A percentile compares a stretch with the other conserved stretches of the same genome.
phyloP scores from a whole-genome alignment of 2,888 invertebrate species.

The Tortricodes alternella region DNA sequence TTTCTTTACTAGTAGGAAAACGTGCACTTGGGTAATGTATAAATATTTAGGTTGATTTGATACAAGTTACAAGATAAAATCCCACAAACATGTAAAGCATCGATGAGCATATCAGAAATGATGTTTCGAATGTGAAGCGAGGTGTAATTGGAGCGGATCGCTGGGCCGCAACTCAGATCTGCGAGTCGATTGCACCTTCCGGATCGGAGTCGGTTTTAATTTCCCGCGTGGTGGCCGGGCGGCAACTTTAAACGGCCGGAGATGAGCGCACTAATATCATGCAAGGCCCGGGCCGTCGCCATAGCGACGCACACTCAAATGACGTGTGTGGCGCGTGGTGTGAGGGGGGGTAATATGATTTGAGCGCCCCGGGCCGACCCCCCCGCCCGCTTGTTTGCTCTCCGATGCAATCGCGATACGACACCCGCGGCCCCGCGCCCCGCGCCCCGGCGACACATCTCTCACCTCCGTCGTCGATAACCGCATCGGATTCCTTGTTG shows the following conservation, averaged over 20 bases:
- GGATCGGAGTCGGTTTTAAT: constrained; percentile 79
- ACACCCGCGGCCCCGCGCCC: constrained; percentile 49
- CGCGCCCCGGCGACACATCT: constrained; percentile 66
- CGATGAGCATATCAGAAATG: constrained; percentile 1
- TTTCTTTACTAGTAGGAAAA: too few species aligned
- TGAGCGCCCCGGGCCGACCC: constrained; percentile 73
- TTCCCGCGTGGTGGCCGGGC: constrained; percentile 68
- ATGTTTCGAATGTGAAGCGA: constrained; percentile 8
- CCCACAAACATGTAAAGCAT: not conserved
- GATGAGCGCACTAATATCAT: constrained; percentile 82
- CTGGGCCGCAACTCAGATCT: constrained; percentile 1
- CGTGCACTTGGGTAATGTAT: too few species aligned
- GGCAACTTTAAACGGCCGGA: constrained; percentile 79
- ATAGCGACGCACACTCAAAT: constrained; percentile 86
- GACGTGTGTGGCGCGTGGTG: constrained; percentile 83
- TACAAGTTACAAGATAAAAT: not conserved
- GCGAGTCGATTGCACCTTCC: constrained; percentile 64
- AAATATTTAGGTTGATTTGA: too few species aligned
- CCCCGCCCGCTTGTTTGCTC: constrained; percentile 81
- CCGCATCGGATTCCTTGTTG: constrained; percentile 81
- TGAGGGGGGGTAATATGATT: constrained; percentile 82
- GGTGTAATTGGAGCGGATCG: not conserved
- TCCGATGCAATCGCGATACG: constrained; percentile 83
- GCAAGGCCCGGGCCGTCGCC: constrained; percentile 85
- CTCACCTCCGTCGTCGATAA: constrained; percentile 79